These are phyloP conservation scores for Helicorthomorpha holstii DNA, from an alignment of 1,140 invertebrate species.

Conservation along the genomic window DNA sequence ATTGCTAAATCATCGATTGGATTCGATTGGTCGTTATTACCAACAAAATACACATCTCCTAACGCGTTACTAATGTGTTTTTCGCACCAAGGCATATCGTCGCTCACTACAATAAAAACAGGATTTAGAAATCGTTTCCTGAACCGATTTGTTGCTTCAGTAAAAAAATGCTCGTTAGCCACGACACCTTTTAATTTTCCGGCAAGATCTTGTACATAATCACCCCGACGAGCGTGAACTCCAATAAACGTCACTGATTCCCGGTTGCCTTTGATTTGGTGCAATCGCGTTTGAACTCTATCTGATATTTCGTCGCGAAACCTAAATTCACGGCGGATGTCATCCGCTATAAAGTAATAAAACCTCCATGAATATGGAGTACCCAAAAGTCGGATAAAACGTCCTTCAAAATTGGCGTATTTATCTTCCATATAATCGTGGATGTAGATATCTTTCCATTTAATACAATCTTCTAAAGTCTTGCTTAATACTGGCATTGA, in stretches of 20 bases:
- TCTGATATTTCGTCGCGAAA: not conserved
- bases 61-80: conserved; percentile 8
- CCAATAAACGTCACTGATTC: conserved; percentile 8
- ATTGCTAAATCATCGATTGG: conserved; percentile 29
- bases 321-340: not conserved
- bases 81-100: conserved; percentile 41
- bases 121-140: conserved; percentile 27
- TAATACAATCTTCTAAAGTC: conserved; percentile 20
- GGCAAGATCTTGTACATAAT: conserved; percentile 21
- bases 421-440: conserved; percentile 17
- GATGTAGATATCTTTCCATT: conserved; percentile 31
- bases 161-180: conserved; percentile 35
- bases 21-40: not conserved
- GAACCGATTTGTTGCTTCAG: conserved; percentile 37
- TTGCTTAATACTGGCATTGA: conserved; percentile 35
- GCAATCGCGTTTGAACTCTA: not conserved
- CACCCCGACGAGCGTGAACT: conserved; percentile 12
- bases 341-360: conserved; percentile 1
- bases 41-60: conserved; percentile 1
- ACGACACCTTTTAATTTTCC: conserved; percentile 29
- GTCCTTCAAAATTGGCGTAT: not conserved
- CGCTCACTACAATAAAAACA: conserved; percentile 40
- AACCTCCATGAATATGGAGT: conserved; percentile 8
- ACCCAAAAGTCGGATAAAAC: not conserved
- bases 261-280: not conserved